phyloP scores from a whole-genome alignment of 1,140 invertebrate species.

The Homalodisca vitripennis region DNA sequence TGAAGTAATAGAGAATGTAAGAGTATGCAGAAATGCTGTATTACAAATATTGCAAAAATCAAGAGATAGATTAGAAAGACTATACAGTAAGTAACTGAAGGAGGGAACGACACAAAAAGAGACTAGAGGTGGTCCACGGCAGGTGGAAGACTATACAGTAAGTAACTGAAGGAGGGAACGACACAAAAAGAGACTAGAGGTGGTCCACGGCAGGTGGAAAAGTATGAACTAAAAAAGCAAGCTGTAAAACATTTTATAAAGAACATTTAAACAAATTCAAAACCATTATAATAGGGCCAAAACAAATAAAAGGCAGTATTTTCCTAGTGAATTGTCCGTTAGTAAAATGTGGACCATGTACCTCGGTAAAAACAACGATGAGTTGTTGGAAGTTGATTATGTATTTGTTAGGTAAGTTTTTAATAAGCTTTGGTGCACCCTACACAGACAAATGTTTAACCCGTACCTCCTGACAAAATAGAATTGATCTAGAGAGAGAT shows the following conservation, averaged over 20 bases:
- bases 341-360: constrained; percentile 23
- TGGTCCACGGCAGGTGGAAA: constrained; percentile 4
- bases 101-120: neutral
- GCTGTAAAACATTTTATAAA: constrained; percentile 12
- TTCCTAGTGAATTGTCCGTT: constrained; percentile 22
- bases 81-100: constrained; percentile 27
- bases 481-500: constrained; percentile 4
- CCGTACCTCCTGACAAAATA: constrained; percentile 15
- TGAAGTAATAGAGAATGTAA: constrained; percentile 8
- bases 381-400: constrained; percentile 17
- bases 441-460: constrained; percentile 27
- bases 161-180: constrained; percentile 14
- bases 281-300: constrained; percentile 18
- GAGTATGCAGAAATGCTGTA: constrained; percentile 13
- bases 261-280: constrained; percentile 20
- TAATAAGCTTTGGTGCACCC: constrained; percentile 23
- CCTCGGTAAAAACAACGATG: neutral
- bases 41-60: constrained; percentile 7
- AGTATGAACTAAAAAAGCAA: constrained; percentile 14
- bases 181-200: constrained; percentile 7
- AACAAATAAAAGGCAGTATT: constrained; percentile 20
- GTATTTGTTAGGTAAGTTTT: constrained; percentile 20
- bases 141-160: constrained; percentile 22
- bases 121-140: constrained; percentile 20
- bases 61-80: constrained; percentile 18